Evolutionary conservation across 2,113 vertebrate genomes (phyloP), one percentile per base, ranked within the genome.

Genomic region (Corythaixoides concolor): DNA sequence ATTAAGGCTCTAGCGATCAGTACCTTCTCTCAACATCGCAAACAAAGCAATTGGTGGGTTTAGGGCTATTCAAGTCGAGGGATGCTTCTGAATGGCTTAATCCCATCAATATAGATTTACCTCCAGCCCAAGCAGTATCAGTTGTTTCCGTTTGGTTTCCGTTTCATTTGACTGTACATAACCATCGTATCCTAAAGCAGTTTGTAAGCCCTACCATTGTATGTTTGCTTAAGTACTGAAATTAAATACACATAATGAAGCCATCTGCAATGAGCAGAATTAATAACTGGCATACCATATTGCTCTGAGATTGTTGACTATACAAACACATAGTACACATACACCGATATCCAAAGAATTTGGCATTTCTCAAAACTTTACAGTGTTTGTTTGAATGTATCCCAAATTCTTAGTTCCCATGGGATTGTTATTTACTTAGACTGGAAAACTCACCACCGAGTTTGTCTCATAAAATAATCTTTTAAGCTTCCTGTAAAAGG

Each of bases 221-320:
- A 28, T 98, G 90, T 95, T 97, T 97, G 91, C 92, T 97, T 93
- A 95, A 97, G 95, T 91, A 21, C 90, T 83, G 92, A 92, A 97
- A 97, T 97, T 96, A 98, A 97, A 96, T 95, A 90, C 83, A 95
- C 95, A 94, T 94, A 95, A 96, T 95, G 93, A 96, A 97, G 81
- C 96, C 94, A 96, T 97, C 94, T 97, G 92, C 86, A 90, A 94
- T 73, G 94, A 96, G 83, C 87, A 95, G 94, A 96, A 97, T 97
- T 96, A 97, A 96, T 97, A 97, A 97, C 82, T 93, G 89, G 97
- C 93, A 82, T 96, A 97, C 87, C 97, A 96, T 96, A 96, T 97
- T 98, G 97, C 96, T 97, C 5, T 9, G 93, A 97, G 97, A 97
- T 93, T 97, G 96, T 96, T 81, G 90, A 85, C 83, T 96, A 95